These are phyloP conservation scores for Tenthredo mesomela DNA, from an alignment of 2,888 invertebrate species.

Conservation along the genomic window DNA sequence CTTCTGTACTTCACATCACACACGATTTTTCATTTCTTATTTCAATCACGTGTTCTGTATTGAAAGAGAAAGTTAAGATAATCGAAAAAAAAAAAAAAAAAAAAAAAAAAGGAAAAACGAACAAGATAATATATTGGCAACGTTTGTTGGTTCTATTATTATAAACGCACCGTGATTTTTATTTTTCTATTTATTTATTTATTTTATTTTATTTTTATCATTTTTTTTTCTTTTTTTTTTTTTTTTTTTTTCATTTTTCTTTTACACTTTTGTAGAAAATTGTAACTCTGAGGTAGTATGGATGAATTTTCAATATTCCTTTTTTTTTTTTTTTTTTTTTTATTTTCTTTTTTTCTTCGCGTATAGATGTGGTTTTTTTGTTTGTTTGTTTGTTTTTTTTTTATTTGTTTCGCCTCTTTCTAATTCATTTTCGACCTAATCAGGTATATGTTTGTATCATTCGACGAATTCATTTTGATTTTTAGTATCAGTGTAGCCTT, in stretches of 20 bases:
- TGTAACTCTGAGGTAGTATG: slow-evolving; percentile 26
- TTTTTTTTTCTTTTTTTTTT: background rate
- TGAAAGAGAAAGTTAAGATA: background rate
- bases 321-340: slow-evolving; percentile 1
- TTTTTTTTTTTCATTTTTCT: background rate
- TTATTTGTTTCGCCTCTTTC: background rate
- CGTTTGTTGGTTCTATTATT: background rate
- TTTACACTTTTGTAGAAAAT: background rate
- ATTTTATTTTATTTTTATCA: background rate
- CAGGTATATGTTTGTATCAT: background rate
- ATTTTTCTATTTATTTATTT: background rate
- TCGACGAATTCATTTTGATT: slow-evolving; percentile 69
- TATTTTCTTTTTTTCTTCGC: too few relatives aligned
- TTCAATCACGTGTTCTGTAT: background rate
- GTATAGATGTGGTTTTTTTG: background rate
- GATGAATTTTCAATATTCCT: slow-evolving; percentile 21
- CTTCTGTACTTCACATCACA: background rate
- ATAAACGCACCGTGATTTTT: background rate
- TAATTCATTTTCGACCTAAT: background rate
- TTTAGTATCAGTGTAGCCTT: slow-evolving; percentile 68
- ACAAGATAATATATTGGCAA: background rate
- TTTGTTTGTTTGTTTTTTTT: background rate
- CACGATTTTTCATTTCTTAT: background rate
- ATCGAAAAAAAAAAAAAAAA: background rate
- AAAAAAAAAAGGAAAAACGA: background rate